phyloP scores from a whole-genome alignment of 2,113 vertebrate genomes.

The Nothoprocta pentlandii region DNA sequence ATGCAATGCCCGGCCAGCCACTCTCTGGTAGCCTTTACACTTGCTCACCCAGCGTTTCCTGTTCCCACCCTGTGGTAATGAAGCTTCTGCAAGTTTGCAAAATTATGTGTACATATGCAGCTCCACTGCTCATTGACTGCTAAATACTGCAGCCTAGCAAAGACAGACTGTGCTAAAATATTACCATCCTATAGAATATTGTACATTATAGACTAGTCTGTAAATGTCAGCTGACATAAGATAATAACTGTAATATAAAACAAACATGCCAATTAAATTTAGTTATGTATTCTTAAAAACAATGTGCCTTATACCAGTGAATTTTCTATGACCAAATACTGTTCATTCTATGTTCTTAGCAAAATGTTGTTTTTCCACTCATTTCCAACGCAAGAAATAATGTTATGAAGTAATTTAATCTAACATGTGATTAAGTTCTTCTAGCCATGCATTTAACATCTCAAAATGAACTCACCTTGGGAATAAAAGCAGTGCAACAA shows the following conservation, averaged over 20 bases:
- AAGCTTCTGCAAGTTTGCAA: neutral
- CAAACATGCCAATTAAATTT: neutral
- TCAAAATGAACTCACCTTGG: neutral
- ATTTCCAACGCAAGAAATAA: neutral
- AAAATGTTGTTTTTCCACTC: slow-evolving; percentile 10
- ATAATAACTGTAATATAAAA: slow-evolving; percentile 20
- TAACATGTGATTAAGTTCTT: neutral
- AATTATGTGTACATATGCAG: neutral
- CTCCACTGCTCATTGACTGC: neutral
- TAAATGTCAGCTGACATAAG: neutral
- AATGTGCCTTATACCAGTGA: neutral
- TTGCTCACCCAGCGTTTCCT: neutral
- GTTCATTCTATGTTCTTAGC: neutral
- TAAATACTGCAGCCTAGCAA: neutral
- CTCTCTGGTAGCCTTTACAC: neutral
- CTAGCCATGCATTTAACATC: neutral
- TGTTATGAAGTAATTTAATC: neutral
- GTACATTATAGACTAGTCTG: neutral
- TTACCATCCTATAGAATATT: neutral
- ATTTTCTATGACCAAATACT: slow-evolving; percentile 13
- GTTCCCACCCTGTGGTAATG: neutral
- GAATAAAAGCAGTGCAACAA: neutral
- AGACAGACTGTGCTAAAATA: neutral
- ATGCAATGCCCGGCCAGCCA: accelerated
- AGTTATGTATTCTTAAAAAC: slow-evolving; percentile 9